Evolutionary conservation across 2,113 vertebrate species (phyloP).

Genomic region (Festucalex cinctus): DNA sequence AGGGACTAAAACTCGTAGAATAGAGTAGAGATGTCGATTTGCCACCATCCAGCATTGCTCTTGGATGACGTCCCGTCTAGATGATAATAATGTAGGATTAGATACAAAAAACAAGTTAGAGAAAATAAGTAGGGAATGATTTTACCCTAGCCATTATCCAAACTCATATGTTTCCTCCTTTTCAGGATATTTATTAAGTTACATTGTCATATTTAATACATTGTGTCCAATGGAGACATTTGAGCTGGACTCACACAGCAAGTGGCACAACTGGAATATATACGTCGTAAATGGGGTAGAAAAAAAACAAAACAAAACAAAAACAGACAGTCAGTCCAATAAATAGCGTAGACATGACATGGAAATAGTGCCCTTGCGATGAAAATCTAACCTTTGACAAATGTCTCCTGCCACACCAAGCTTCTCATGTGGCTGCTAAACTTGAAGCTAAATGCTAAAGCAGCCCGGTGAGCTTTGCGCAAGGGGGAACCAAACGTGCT

Average conservation of each 20-base stretch:
- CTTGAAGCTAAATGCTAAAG: neutral
- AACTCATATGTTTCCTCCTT: neutral
- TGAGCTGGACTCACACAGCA: neutral
- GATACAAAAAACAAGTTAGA: constrained; percentile 25
- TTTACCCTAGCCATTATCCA: constrained; percentile 16
- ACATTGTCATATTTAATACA: constrained; percentile 11
- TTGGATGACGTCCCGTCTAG: constrained; percentile 7
- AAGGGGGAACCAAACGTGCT: neutral
- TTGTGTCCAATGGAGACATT: neutral
- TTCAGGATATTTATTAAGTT: neutral
- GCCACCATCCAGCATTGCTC: constrained; percentile 1
- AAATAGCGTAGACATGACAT: neutral
- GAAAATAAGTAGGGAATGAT: constrained; percentile 22
- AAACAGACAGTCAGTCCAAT: no score
- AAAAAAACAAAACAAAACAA: no score
- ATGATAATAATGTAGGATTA: constrained; percentile 33
- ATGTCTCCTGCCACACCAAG: neutral
- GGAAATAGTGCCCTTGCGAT: neutral
- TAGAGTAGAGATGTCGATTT: constrained; percentile 22
- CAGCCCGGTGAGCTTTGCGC: no score
- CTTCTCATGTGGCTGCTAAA: neutral
- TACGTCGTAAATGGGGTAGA: neutral
- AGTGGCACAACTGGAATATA: neutral
- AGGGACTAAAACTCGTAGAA: constrained; percentile 61
- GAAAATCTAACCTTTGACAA: neutral